These are phyloP conservation scores for Anolis carolinensis DNA, from an alignment of 2,113 vertebrate genomes.

Conservation along the genomic window DNA sequence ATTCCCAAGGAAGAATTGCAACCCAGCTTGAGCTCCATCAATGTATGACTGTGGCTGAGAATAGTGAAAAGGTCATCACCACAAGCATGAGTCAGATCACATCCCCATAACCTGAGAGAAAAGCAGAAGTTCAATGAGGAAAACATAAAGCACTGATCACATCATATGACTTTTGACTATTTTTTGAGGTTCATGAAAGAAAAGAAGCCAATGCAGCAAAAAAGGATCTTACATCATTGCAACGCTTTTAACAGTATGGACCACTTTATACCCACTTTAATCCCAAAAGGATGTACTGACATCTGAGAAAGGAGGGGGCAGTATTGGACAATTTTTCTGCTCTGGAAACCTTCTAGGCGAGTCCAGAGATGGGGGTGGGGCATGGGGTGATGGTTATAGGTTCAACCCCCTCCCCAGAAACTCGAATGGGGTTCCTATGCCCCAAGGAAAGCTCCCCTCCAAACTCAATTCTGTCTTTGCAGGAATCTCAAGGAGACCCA, in stretches of 20 bases:
- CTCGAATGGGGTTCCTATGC: too few relatives aligned
- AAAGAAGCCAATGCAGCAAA: not conserved
- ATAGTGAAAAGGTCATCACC: constrained; percentile 9
- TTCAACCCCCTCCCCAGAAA: too few relatives aligned
- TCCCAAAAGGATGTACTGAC: too few relatives aligned
- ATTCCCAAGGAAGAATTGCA: constrained; percentile 37
- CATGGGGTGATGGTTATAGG: too few relatives aligned
- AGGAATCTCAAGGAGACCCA: too few relatives aligned
- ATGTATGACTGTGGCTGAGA: not conserved
- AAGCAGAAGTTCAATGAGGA: not conserved
- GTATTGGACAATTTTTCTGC: too few relatives aligned
- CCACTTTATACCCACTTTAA: too few relatives aligned
- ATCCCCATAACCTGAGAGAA: constrained; percentile 50
- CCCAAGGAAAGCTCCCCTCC: too few relatives aligned
- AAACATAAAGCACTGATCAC: not conserved
- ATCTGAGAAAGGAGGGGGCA: too few relatives aligned
- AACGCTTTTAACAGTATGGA: not conserved
- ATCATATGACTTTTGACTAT: not conserved
- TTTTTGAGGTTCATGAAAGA: not conserved
- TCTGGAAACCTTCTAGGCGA: too few relatives aligned
- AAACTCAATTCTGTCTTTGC: too few relatives aligned
- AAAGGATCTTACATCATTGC: not conserved
- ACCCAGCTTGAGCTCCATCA: constrained; percentile 45
- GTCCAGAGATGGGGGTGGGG: too few relatives aligned
- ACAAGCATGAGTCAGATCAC: constrained; percentile 10